These are phyloP conservation scores for Magallana nippona DNA, from an alignment of 2,888 invertebrate genomes.

Conservation along the genomic window DNA sequence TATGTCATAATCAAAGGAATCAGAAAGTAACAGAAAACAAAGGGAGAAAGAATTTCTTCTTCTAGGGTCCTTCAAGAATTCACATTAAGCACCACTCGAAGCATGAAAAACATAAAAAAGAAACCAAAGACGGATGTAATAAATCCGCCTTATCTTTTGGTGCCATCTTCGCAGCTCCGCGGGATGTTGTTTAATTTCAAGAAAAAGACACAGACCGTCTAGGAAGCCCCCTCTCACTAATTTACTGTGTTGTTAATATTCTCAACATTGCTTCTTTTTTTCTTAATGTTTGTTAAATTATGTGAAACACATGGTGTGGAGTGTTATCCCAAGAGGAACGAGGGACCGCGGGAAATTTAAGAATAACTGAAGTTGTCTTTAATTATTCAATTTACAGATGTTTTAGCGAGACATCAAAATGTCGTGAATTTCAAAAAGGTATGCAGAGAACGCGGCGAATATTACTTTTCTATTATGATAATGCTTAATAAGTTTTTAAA, in stretches of 20 bases:
- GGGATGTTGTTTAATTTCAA: conserved; percentile 33
- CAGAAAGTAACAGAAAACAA: background rate
- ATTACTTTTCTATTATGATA: conserved; percentile 15
- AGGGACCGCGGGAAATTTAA: conserved; percentile 27
- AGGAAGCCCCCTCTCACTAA: conserved; percentile 14
- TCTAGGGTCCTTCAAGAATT: conserved; percentile 27
- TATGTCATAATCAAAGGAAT: background rate
- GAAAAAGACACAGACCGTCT: conserved; percentile 29
- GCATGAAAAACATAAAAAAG: conserved; percentile 29
- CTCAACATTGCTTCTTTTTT: background rate
- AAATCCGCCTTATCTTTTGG: conserved; percentile 33
- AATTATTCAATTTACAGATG: conserved; percentile 19
- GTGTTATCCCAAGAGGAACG: background rate
- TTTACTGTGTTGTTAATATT: conserved; percentile 28
- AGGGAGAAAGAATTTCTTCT: background rate
- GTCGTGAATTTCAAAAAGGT: background rate
- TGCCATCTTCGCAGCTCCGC: conserved; percentile 31
- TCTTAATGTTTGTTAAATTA: conserved; percentile 31
- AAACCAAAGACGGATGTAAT: conserved; percentile 33
- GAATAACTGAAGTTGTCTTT: background rate
- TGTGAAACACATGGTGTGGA: conserved; percentile 21
- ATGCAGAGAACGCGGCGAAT: background rate
- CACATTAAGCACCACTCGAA: conserved; percentile 25
- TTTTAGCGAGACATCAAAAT: conserved; percentile 11
- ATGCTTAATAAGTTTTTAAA: background rate